Evolutionary conservation across 2,888 invertebrate genomes (phyloP), one percentile per base, ranked within the genome.

Genomic region (Agonopterix alstromeriana): DNA sequence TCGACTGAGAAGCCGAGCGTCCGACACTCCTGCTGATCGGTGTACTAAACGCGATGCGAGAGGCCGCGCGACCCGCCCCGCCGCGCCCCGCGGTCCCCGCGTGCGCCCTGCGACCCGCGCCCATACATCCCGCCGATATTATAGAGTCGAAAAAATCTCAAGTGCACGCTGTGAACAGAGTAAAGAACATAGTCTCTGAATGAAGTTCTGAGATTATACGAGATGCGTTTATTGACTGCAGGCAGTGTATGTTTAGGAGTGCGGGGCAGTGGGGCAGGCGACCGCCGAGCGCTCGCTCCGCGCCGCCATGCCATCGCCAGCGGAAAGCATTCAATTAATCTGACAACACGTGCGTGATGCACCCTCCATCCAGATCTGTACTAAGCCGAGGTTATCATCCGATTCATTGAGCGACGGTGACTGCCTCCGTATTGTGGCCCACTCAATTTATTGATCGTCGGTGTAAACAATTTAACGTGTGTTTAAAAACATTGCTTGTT

Each of bases 11-110:
- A 86, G 82, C 77, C 88, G 85, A 73, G 88, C 89, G 88, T 84
- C 79, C 89, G 86, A 79, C 86, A 82, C 88, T 87, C 86, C 78
- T 81, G 84, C 85, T 88, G 87, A 87, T 83, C 87, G 85, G 79
- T 85, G 82, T 87, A 88, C 88, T 87, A 86, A 86, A 82, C 82
- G 84, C 77, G 77, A 77, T 76, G 73, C 76, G 77, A 81, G 81
- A 82, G 75, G 82, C 83, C 80, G 74, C 76, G 73, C 80, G 73
- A 77, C 73, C 68, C 79, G 70, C 77, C 76, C 73, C 78, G 70
- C 47, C 42, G 17, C 43, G 43, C 43, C 10, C 7, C 43, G 41
- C 42, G 36, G n/a, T n/a, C 36, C 36, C 73, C 60, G 56, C 58
- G 62, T 66, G 73, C 75, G 61, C 42, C 12, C 73, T 57, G 56